Evolutionary conservation across 35 echinoderm and acorn worm genomes (phyloP).

Genomic region (Apostichopus parvimensis): DNA sequence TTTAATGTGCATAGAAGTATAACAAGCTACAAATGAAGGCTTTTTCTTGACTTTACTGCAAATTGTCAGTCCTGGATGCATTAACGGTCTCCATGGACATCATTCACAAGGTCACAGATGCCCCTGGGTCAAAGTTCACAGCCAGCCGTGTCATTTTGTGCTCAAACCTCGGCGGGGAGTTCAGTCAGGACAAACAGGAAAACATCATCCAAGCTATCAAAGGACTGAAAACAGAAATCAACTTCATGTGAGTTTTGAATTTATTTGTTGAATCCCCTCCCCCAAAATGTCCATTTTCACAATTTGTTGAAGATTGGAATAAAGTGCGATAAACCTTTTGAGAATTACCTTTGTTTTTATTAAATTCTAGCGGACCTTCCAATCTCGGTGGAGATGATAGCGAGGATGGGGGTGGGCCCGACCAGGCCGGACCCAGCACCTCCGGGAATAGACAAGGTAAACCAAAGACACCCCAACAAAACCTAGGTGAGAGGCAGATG

Average conservation of each 20-base stretch:
- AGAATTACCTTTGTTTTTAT: too few relatives aligned
- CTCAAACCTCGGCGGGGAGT: slow-evolving; percentile 83
- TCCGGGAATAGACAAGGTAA: slow-evolving; percentile 45
- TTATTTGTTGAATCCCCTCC: too few relatives aligned
- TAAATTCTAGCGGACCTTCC: slow-evolving; percentile 74
- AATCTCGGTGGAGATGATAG: slow-evolving; percentile 63
- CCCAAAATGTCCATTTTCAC: too few relatives aligned
- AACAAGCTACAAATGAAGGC: too few relatives aligned
- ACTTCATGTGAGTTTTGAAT: slow-evolving; percentile 81
- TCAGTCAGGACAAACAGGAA: slow-evolving; percentile 83
- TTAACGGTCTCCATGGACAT: slow-evolving; percentile 84
- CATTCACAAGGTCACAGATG: slow-evolving; percentile 53
- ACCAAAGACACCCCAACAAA: slow-evolving; percentile 90
- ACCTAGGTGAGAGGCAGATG: slow-evolving; percentile 80
- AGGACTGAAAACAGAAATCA: slow-evolving; percentile 70
- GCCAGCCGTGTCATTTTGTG: slow-evolving; percentile 69
- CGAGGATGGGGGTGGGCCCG: slow-evolving; percentile 17
- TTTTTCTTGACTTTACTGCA: background rate
- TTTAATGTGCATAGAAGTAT: too few relatives aligned
- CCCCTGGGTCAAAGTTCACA: slow-evolving; percentile 64
- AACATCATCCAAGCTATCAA: slow-evolving; percentile 73
- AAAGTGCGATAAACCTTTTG: too few relatives aligned
- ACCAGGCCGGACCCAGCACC: slow-evolving; percentile 59
- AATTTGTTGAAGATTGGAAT: too few relatives aligned
- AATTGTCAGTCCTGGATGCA: slow-evolving; percentile 77